Conservation (phyloP, 1,140 invertebrate species). For the Drosophila oshimai region DNA sequence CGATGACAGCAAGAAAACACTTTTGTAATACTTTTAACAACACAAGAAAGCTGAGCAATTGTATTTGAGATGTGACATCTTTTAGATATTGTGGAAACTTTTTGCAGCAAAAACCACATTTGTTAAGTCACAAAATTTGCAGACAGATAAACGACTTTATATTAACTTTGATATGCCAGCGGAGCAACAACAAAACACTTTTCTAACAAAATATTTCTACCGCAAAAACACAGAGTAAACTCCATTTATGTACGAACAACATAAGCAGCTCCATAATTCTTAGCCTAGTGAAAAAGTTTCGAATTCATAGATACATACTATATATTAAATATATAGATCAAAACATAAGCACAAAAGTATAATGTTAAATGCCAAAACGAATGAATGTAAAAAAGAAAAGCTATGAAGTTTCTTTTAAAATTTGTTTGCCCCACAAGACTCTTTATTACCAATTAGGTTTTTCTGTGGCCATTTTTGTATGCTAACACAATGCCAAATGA, state of each 20-base stretch:
- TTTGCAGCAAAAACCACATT: slow-evolving; percentile 18
- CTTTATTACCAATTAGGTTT: slow-evolving; percentile 25
- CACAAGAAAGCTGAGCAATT: slow-evolving; percentile 48
- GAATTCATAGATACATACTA: slow-evolving; percentile 47
- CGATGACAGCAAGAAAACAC: slow-evolving; percentile 24
- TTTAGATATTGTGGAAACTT: slow-evolving; percentile 40
- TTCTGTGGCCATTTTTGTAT: slow-evolving; percentile 27
- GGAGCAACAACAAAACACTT: slow-evolving; percentile 46
- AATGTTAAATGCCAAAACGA: slow-evolving; percentile 61
- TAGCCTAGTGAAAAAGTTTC: slow-evolving; percentile 48
- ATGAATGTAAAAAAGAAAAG: slow-evolving; percentile 29
- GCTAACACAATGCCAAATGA: slow-evolving; percentile 49
- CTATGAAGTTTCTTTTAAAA: slow-evolving; percentile 44
- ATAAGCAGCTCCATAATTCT: slow-evolving; percentile 43
- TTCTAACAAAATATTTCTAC: slow-evolving; percentile 59
- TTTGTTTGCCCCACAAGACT: slow-evolving; percentile 17
- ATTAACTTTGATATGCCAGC: slow-evolving; percentile 56
- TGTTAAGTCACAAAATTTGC: too few relatives aligned
- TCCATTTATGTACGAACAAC: slow-evolving; percentile 15
- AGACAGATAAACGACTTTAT: slow-evolving; percentile 42
- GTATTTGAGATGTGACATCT: slow-evolving; percentile 40
- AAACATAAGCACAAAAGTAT: slow-evolving; percentile 52
- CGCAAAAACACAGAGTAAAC: slow-evolving; percentile 30
- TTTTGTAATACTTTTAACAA: slow-evolving; percentile 72
- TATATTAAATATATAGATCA: slow-evolving; percentile 38